Evolutionary conservation across 1,140 invertebrate species (phyloP).

Genomic region (Bicyclus anynana): DNA sequence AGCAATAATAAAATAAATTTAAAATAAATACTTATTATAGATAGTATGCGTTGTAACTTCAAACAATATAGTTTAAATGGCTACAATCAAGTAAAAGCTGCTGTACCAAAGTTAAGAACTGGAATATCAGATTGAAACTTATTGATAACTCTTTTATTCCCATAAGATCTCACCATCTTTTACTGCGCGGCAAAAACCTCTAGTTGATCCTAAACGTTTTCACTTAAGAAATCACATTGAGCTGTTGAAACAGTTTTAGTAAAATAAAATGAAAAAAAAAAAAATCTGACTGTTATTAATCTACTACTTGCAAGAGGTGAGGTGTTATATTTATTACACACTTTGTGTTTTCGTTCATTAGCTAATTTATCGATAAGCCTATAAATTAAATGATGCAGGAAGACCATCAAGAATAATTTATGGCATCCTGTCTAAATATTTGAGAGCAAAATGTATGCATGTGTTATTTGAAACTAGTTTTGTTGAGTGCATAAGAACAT

Average conservation of each 20-base stretch:
- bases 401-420: constrained; percentile 28
- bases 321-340: constrained; percentile 56
- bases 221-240: constrained; percentile 47
- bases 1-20: too few species aligned
- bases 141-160: constrained; percentile 68
- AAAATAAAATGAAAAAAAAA: constrained; percentile 37
- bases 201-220: constrained; percentile 61
- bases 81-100: constrained; percentile 12
- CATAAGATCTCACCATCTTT: constrained; percentile 59
- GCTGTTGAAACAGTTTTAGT: constrained; percentile 41
- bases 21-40: too few species aligned
- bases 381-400: constrained; percentile 61
- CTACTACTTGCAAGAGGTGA: constrained; percentile 1
- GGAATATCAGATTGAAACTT: constrained; percentile 40
- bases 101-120: constrained; percentile 16
- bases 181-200: constrained; percentile 54
- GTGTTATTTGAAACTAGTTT: too few species aligned
- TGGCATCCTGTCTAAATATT: neutral
- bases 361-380: constrained; percentile 62
- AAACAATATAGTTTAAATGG: neutral
- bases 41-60: neutral
- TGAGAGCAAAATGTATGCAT: too few species aligned
- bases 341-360: constrained; percentile 54
- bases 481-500: too few species aligned
- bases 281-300: too few species aligned